Conservation (phyloP, 1,140 invertebrate genomes). For the Thrips palmi region DNA sequence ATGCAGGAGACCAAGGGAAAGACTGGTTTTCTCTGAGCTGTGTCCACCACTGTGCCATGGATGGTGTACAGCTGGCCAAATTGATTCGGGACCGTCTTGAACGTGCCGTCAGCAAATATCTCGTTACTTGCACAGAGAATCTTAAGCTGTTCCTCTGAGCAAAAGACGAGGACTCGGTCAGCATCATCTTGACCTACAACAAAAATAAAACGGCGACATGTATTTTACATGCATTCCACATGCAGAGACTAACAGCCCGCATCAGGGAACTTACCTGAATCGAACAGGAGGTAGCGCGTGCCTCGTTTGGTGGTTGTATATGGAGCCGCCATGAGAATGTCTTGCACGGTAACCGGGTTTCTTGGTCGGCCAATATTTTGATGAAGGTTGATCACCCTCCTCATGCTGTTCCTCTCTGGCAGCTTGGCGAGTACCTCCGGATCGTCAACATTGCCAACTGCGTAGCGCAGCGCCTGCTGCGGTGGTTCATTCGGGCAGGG, state of each 20-base stretch:
- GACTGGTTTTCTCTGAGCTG: too few species aligned
- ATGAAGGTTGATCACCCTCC: background rate
- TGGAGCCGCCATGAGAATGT: background rate
- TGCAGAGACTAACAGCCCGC: too few species aligned
- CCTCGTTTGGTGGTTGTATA: background rate
- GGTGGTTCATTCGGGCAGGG: background rate
- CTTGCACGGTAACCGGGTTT: background rate
- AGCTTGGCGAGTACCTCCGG: background rate
- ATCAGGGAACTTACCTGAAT: too few species aligned
- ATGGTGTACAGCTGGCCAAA: background rate
- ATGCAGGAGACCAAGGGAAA: background rate
- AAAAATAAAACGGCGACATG: too few species aligned
- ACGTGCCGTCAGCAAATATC: background rate
- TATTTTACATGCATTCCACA: too few species aligned
- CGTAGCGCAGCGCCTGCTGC: background rate
- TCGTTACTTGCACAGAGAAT: background rate
- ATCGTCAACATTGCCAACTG: background rate
- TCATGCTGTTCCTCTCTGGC: background rate
- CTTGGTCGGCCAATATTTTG: background rate
- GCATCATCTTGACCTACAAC: background rate
- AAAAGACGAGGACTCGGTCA: background rate
- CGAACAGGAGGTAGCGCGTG: background rate
- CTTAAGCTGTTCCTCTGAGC: background rate
- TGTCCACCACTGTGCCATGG: background rate
- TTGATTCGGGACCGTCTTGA: background rate